Conservation (phyloP, 2,888 invertebrate species). For the Protula sp. region DNA sequence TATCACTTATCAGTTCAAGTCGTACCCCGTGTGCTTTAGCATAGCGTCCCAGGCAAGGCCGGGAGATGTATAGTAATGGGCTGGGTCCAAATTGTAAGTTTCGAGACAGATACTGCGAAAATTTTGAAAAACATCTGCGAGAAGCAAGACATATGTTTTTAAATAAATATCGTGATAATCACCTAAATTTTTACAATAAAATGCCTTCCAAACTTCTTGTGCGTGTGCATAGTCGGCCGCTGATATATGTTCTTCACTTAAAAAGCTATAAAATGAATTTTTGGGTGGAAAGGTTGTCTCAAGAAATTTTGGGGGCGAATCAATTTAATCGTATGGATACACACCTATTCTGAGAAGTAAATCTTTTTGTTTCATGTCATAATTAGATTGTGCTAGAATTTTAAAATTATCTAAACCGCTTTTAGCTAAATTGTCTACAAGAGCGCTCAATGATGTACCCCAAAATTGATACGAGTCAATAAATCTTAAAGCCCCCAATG, state of each 20-base stretch:
- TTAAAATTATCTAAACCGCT: too few relatives aligned
- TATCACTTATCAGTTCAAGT: conserved; percentile 28
- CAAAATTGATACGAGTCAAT: background rate
- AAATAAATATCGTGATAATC: conserved; percentile 9
- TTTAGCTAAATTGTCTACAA: too few relatives aligned
- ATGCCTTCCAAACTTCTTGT: conserved; percentile 1
- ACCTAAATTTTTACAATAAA: background rate
- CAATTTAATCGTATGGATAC: conserved; percentile 8
- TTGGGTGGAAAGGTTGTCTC: conserved; percentile 1
- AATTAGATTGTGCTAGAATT: too few relatives aligned
- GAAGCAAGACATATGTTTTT: conserved; percentile 4
- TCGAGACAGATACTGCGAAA: conserved; percentile 23
- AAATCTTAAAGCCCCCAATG: too few relatives aligned
- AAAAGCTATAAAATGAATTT: conserved; percentile 1
- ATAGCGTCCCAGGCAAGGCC: conserved; percentile 32
- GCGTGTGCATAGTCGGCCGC: conserved; percentile 5
- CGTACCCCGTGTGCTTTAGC: conserved; percentile 27
- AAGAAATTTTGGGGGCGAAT: background rate
- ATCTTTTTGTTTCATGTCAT: too few relatives aligned
- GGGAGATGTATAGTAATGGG: conserved; percentile 30
- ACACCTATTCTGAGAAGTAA: conserved; percentile 4
- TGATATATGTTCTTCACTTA: background rate
- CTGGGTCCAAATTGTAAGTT: conserved; percentile 28
- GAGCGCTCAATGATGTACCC: background rate
- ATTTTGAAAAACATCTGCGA: conserved; percentile 7